Evolutionary conservation across 1,140 invertebrate species (phyloP).

Genomic region (Nilaparvata lugens): DNA sequence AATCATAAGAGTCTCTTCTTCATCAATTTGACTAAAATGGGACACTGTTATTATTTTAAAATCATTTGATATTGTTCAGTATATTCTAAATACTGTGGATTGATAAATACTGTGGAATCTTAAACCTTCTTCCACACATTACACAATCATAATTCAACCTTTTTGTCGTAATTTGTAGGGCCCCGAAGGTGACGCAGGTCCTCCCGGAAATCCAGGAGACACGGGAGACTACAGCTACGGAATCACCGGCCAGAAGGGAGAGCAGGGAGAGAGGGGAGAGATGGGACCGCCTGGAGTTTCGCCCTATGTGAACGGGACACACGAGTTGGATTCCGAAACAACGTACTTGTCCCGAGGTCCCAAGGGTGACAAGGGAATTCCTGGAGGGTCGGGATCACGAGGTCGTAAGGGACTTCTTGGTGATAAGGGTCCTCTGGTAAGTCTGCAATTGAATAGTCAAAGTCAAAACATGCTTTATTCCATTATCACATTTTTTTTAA

Average conservation of each 20-base stretch:
- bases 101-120: too few species aligned
- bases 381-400: conserved; percentile 18
- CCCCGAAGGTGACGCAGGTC: conserved; percentile 39
- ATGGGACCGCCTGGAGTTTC: conserved; percentile 38
- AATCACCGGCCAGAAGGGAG: conserved; percentile 34
- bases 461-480: too few species aligned
- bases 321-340: conserved; percentile 18
- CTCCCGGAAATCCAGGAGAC: conserved; percentile 29
- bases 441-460: conserved; percentile 21
- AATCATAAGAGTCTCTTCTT: too few species aligned
- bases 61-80: too few species aligned
- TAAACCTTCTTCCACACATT: too few species aligned
- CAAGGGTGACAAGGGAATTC: conserved; percentile 38
- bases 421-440: conserved; percentile 41
- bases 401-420: conserved; percentile 46
- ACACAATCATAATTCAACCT: neutral
- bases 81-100: too few species aligned
- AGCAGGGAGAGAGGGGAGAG: conserved; percentile 41
- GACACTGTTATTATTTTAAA: too few species aligned
- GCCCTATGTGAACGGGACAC: conserved; percentile 37
- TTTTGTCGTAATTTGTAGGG: conserved; percentile 15
- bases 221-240: conserved; percentile 44
- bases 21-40: too few species aligned
- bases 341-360: conserved; percentile 28
- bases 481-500: too few species aligned